Evolutionary conservation across 2,888 invertebrate genomes (phyloP), one percentile per base, ranked within the genome.

Genomic region (Diplazon laetatorius): DNA sequence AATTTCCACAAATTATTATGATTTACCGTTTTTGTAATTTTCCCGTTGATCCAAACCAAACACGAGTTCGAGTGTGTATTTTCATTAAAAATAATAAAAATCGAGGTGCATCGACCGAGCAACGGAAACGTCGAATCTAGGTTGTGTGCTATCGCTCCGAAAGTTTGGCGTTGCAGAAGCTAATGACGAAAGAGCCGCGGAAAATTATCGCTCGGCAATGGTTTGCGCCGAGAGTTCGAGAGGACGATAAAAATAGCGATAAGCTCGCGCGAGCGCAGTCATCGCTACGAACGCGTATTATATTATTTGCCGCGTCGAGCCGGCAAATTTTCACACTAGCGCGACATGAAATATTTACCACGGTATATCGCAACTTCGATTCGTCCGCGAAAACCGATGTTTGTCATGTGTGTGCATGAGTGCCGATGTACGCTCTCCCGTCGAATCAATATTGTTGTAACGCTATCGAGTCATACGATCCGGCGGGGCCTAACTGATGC

Each of bases 391-490:
- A n/a, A n/a, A n/a, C n/a, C n/a, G n/a, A n/a, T n/a, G n/a, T n/a
- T n/a, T n/a, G n/a, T n/a, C n/a, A n/a, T n/a, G n/a, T n/a, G n/a
- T n/a, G n/a, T n/a, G n/a, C n/a, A n/a, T n/a, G n/a, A n/a, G n/a
- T n/a, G n/a, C n/a, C n/a, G n/a, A n/a, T n/a, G n/a, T n/a, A n/a
- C n/a, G n/a, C n/a, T n/a, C n/a, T n/a, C n/a, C n/a, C n/a, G n/a
- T n/a, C 82, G 83, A 83, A 82, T 86, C 85, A 86, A 86, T 86
- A 85, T 86, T 86, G 85, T 85, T 85, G 83, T 83, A 83, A 77
- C 80, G 84, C n/a, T n/a, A 86, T 81, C 82, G 78, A 60, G 69
- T 68, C 70, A 74, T 48, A 22, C 44, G 66, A 62, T 68, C 60
- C 44, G 65, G n/a, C n/a, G n/a, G n/a, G 52, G 37, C 42, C 46